Percentiles rank a stretch among this genome's conserved stretches.
Evolutionary conservation across 2,113 vertebrate species (phyloP).

Genomic region (Camelus bactrianus): DNA sequence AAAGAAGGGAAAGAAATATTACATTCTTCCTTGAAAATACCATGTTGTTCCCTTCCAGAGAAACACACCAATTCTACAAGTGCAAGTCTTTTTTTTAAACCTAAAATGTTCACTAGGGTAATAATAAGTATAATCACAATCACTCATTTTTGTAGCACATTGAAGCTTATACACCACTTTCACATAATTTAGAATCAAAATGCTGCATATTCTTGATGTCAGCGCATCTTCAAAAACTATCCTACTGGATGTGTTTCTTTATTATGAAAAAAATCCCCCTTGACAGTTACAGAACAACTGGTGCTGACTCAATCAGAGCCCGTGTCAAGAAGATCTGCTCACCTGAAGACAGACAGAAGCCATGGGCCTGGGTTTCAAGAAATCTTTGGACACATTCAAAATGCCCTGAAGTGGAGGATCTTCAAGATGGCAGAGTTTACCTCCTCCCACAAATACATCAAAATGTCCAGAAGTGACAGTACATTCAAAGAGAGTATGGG

Average conservation of each 20-base stretch:
- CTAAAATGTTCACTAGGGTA: not conserved
- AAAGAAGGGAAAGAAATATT: not conserved
- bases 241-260: not conserved
- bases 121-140: not conserved
- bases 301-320: too few relatives aligned
- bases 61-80: not conserved
- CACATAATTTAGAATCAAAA: slow-evolving; percentile 1
- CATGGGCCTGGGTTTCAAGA: not conserved
- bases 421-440: too few relatives aligned
- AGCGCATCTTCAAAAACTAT: not conserved
- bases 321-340: not conserved
- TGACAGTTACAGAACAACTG: not conserved
- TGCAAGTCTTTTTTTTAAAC: not conserved
- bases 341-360: not conserved
- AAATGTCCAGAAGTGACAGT: not conserved
- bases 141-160: not conserved
- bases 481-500: not conserved
- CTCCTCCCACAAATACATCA: too few relatives aligned
- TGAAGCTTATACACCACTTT: not conserved
- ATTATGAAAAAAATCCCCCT: slow-evolving; percentile 5
- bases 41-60: not conserved
- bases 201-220: not conserved
- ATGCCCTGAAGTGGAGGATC: not conserved
- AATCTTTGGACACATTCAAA: not conserved
- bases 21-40: not conserved